Percentiles rank a stretch among this genome's conserved stretches.
phyloP scores from a whole-genome alignment of 2,888 invertebrate genomes.

The Mesorhabditis belari region DNA sequence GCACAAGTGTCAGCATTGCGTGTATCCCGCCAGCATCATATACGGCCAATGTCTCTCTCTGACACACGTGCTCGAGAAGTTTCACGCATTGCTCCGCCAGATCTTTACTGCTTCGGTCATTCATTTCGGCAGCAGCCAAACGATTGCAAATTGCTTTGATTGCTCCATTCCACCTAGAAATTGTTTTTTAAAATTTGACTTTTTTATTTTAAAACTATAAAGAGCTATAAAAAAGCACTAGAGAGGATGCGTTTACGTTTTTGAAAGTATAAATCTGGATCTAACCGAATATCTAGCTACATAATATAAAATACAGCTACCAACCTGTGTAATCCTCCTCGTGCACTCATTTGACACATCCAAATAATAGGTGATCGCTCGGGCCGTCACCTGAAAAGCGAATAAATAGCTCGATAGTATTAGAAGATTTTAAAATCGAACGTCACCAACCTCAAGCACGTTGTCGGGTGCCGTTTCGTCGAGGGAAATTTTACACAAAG shows the following conservation, averaged over 20 bases:
- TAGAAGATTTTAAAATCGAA: neutral
- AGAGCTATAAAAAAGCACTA: neutral
- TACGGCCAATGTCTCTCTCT: conserved; percentile 91
- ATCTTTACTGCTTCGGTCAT: conserved; percentile 89
- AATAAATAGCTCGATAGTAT: neutral
- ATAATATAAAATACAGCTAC: too few species aligned
- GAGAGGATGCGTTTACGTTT: neutral
- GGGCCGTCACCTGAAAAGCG: conserved; percentile 66
- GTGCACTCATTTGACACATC: conserved; percentile 99
- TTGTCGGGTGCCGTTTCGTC: conserved; percentile 97
- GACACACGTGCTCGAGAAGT: conserved; percentile 86
- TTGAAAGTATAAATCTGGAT: neutral
- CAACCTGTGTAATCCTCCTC: conserved; percentile 76
- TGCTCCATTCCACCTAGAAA: conserved; percentile 79
- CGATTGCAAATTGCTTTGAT: conserved; percentile 95
- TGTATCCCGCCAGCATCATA: conserved; percentile 89
- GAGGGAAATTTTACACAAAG: conserved; percentile 92
- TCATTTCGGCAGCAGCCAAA: conserved; percentile 83
- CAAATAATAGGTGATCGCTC: conserved; percentile 96
- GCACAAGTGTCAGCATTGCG: conserved; percentile 86
- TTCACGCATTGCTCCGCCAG: conserved; percentile 61
- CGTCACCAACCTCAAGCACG: conserved; percentile 77
- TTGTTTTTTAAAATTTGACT: too few species aligned
- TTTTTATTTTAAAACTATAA: too few species aligned
- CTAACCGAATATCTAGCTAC: too few species aligned